A percentile compares a stretch with the other conserved stretches of the same genome.
Conservation (phyloP, 2,888 invertebrate genomes). For the Urechis unicinctus region DNA sequence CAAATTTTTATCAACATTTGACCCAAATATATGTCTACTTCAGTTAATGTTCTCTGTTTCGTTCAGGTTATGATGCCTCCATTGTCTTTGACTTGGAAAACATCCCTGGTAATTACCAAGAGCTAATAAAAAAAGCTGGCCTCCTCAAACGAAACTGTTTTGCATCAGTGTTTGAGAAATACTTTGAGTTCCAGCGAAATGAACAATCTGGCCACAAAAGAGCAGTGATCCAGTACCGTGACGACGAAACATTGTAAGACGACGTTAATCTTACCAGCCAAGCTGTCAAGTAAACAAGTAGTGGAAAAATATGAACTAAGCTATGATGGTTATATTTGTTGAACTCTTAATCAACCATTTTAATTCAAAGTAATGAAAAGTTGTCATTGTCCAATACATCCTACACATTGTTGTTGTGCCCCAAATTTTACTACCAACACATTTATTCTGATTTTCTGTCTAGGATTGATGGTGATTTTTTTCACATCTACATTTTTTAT, state of each 20-base stretch:
- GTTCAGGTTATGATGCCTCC: conserved; percentile 85
- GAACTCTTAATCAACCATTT: no score
- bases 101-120: conserved; percentile 84
- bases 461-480: neutral
- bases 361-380: no score
- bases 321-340: no score
- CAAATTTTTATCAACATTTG: neutral
- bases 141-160: conserved; percentile 96
- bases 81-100: conserved; percentile 86
- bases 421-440: neutral
- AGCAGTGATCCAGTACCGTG: conserved; percentile 96
- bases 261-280: no score
- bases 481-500: no score
- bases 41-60: conserved; percentile 8
- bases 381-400: no score
- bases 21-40: neutral
- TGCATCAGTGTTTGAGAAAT: conserved; percentile 99
- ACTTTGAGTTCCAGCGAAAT: conserved; percentile 94
- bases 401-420: neutral
- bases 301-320: no score
- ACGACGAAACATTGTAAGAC: conserved; percentile 92
- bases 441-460: neutral
- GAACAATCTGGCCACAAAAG: conserved; percentile 84
- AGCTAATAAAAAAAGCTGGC: conserved; percentile 83
- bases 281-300: no score